Base-by-base conservation (phyloP, 2,888 invertebrate genomes). In the Hemicrepidius hirtus region DNA sequence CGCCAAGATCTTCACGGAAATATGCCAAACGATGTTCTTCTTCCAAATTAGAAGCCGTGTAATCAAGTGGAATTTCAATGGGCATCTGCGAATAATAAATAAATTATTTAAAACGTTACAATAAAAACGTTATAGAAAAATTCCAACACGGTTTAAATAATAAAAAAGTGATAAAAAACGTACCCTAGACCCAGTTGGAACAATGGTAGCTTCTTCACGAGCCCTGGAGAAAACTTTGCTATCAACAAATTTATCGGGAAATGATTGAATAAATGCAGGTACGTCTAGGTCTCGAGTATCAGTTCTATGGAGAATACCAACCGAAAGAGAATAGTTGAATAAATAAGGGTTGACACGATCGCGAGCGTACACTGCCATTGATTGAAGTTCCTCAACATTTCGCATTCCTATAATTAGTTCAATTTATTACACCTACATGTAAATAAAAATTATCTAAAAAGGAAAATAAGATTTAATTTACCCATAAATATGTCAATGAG, bases 181-280 rank as follows among this genome's bases (percentile, higher is more conserved):
- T 84, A 94, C 93, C 80, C 94, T 90, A 0, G 88, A 87, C 12
- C 92, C 92, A 3, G 88, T 81, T 0, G 89, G 87, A 1, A 91
- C 90, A 0, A 93, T 88, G 35, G 89, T 90, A 64, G 91, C 89
- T 83, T 92, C 92, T 82, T 94, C 93, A 12, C 93, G 88, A 0
- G 93, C 94, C 63, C 89, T 87, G 0, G 90, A 87, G 83, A 95
- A 92, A 1, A 93, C 89, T 41, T 91, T 90, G 12, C 94, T 91
- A 80, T 95, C 94, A 80, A 96, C 87, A 85, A 94, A 96, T 85
- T 94, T 94, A 82, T 93, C 92, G 0, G 96, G 97, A 84, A 96
- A 95, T 0, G 91, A 88, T 84, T 95, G 93, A 44, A 92, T 91
- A 76, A 96, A 90, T 0, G 93, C 91, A 0, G 95, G 95, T 57